Evolutionary conservation across 2,888 invertebrate species (phyloP), one percentile per base, ranked within the genome.

Genomic region (Argyresthia albistria): DNA sequence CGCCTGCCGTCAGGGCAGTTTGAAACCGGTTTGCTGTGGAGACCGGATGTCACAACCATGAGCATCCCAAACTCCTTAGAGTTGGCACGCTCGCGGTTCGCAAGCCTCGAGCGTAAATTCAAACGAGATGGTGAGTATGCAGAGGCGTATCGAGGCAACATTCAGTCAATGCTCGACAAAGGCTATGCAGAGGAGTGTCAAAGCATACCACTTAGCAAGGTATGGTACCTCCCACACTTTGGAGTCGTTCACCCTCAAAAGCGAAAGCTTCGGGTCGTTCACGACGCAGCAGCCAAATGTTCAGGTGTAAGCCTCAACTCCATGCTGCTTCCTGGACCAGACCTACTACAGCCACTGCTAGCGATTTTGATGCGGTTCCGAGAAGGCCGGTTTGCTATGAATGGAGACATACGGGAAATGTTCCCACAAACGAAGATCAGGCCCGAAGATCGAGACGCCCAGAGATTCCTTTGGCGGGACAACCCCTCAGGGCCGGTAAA

Each of bases 291-390:
- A 9, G 61, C 59, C 0, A 58, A 59, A 51, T 51, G 51, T 0
- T 43, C 55, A n/a, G 62, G 63, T 1, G 51, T 45, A 14, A 45
- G 45, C 45, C 52, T 66, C 0, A 63, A 68, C 37, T 55, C 59
- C 7, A 43, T 58, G 1, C 45, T 76, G 6, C 12, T 70, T 2
- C 61, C 60, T 25, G 69, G 69, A 2, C 69, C 70, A 1, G 67
- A 70, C 39, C 49, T 67, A 2, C 54, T 69, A 1, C 56, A 58
- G 9, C 58, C 67, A 8, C 53, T 74, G 35, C 15, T 61, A 1
- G 63, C 62, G 1, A 61, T 55, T 6, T 15, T 53, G 8, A 11
- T 51, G 0, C 36, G 53, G 0, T 56, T 56, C 15, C 36, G 56
- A n/a, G 51, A 54, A 25, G 48, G 49, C 0, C 14, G 12, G 0